Evolutionary conservation across 1,140 invertebrate genomes (phyloP), one percentile per base, ranked within the genome.

Genomic region (Euborellia annulipes): DNA sequence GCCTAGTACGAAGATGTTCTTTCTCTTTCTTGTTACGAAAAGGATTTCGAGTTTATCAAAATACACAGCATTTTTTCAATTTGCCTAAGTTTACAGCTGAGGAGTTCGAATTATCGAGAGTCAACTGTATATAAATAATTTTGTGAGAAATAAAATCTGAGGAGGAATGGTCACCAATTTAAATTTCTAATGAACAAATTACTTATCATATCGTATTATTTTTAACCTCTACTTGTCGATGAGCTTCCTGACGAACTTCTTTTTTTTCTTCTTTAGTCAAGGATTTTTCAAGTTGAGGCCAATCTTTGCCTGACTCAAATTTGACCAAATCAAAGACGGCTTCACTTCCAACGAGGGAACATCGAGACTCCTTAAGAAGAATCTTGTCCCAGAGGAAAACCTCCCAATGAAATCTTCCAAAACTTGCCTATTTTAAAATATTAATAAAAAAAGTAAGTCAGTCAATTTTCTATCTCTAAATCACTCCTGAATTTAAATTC

Each of bases 391-490:
- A 62, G 21, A 80, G 60, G 62, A 79, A 76, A 22, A 72, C 57
- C 64, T 80, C 77, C 52, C 79, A 75, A 39, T 79, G 62, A 55
- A 71, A 79, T 7, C 75, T 71, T 14, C 63, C 67, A 56, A 67
- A 79, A 50, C 73, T 70, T 13, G 69, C 69, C 66, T 82, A 9
- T n/a, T 37, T 30, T 40, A 50, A 38, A n/a, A n/a, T n/a, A n/a
- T n/a, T n/a, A 11, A 27, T 4, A 27, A 27, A 4, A 27, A 27
- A 27, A 27, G 14, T 52, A 41, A 17, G 18, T 48, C 18, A 27
- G 20, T 9, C 52, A 36, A 34, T 32, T 41, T 50, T 11, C 30
- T 50, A 36, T n/a, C n/a, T n/a, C n/a, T n/a, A n/a, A n/a, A n/a
- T n/a, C n/a, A n/a, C n/a, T n/a, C n/a, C n/a, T n/a, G n/a, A n/a